Percentiles rank a stretch among this genome's conserved stretches.
phyloP scores from a whole-genome alignment of 1,140 invertebrate genomes.

The Neodiprion lecontei region DNA sequence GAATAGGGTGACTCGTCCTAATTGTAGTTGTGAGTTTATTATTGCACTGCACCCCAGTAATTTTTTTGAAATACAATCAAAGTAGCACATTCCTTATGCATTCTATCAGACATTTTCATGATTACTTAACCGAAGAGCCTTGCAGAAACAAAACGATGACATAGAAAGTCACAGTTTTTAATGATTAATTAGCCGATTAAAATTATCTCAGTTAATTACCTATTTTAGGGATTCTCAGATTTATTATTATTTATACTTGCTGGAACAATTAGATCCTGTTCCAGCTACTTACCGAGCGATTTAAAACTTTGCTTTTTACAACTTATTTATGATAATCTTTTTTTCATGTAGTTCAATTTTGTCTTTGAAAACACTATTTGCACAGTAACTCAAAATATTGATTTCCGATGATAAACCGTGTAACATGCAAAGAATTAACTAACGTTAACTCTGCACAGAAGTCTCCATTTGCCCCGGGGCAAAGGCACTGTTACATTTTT shows the following conservation, averaged over 20 bases:
- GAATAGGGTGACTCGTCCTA: no score
- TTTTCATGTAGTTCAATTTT: slow-evolving; percentile 19
- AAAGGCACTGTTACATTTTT: neutral
- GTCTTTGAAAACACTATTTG: slow-evolving; percentile 33
- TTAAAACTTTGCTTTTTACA: slow-evolving; percentile 17
- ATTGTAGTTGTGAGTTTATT: no score
- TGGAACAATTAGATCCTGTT: slow-evolving; percentile 23
- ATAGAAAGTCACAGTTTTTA: slow-evolving; percentile 9
- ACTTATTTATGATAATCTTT: neutral
- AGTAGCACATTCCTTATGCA: no score
- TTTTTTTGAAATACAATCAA: no score
- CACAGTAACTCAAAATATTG: slow-evolving; percentile 34
- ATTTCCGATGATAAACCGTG: neutral
- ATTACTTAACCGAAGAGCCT: neutral
- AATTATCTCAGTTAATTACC: slow-evolving; percentile 19
- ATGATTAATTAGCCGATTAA: slow-evolving; percentile 25
- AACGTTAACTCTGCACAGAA: neutral
- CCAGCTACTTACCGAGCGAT: slow-evolving; percentile 39
- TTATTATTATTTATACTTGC: slow-evolving; percentile 13
- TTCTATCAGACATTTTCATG: no score
- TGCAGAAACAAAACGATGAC: slow-evolving; percentile 18
- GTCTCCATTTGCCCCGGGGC: neutral
- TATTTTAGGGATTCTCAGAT: neutral
- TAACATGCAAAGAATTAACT: neutral
- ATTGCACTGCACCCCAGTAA: no score